Evolutionary conservation across 2,888 invertebrate genomes (phyloP).

Genomic region (Caenorhabditis plicata): DNA sequence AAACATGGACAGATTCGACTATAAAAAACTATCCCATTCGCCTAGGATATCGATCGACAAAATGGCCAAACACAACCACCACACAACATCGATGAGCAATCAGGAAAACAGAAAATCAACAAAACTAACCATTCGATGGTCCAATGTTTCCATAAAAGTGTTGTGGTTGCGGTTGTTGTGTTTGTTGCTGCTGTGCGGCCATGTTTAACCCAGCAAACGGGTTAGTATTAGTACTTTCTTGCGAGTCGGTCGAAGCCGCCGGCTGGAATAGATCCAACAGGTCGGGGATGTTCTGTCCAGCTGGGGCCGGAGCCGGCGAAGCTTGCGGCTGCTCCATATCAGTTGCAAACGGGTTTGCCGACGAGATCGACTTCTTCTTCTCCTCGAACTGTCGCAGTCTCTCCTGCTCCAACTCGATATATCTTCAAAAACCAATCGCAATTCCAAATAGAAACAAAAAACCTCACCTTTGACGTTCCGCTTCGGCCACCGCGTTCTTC

Average conservation of each 20-base stretch:
- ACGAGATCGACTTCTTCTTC: slow-evolving; percentile 36
- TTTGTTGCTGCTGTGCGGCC: slow-evolving; percentile 44
- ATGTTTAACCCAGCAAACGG: neutral
- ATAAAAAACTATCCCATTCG: slow-evolving; percentile 1
- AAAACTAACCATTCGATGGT: slow-evolving; percentile 13
- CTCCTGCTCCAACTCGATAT: slow-evolving; percentile 89
- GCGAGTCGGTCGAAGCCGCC: slow-evolving; percentile 10
- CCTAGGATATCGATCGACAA: neutral
- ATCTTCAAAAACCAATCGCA: slow-evolving; percentile 1
- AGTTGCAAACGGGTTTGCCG: slow-evolving; percentile 44
- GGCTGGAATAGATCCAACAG: slow-evolving; percentile 27
- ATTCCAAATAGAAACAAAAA: neutral
- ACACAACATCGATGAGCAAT: neutral
- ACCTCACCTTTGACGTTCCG: slow-evolving; percentile 77
- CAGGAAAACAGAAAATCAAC: neutral
- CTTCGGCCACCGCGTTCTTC: slow-evolving; percentile 67
- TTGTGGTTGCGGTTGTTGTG: slow-evolving; percentile 7
- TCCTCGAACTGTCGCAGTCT: slow-evolving; percentile 73
- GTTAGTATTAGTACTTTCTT: neutral
- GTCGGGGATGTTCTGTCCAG: slow-evolving; percentile 20
- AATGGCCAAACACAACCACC: neutral
- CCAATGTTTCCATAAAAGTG: slow-evolving; percentile 1
- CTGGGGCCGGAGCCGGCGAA: neutral
- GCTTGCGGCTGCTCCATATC: slow-evolving; percentile 29
- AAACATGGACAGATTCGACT: too few relatives aligned